Evolutionary conservation across 2,113 vertebrate species (phyloP).

Genomic region (Brienomyrus longianalis): DNA sequence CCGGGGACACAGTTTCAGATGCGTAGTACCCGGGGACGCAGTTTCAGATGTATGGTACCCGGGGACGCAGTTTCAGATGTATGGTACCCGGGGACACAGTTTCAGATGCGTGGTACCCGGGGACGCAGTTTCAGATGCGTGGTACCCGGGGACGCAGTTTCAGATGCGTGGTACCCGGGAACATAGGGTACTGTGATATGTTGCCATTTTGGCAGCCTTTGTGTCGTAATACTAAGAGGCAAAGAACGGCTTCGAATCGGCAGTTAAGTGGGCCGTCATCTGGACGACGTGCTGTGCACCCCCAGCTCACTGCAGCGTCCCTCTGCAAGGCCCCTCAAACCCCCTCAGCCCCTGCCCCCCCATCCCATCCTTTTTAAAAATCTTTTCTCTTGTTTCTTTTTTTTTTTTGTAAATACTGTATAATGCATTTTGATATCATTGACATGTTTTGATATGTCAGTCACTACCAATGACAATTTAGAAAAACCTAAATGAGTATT

Average conservation of each 20-base stretch:
- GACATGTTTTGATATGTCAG: constrained; percentile 73
- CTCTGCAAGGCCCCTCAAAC: constrained; percentile 36
- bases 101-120: neutral
- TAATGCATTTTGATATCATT: constrained; percentile 75
- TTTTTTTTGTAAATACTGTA: constrained; percentile 67
- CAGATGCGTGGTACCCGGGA: neutral
- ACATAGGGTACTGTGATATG: neutral
- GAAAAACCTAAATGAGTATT: constrained; percentile 41
- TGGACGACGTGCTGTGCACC: constrained; percentile 33
- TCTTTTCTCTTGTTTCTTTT: neutral
- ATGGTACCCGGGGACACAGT: neutral
- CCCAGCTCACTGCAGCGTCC: constrained; percentile 33
- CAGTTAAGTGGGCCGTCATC: constrained; percentile 37
- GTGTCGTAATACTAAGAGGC: neutral
- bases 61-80: neutral
- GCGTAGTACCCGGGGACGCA: neutral
- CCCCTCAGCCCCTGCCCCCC: constrained; percentile 23
- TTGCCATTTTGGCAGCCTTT: neutral
- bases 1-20: neutral
- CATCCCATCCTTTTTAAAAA: constrained; percentile 18
- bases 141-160: neutral
- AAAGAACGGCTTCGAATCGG: constrained; percentile 38
- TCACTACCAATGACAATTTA: constrained; percentile 69
- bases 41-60: neutral
- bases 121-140: no score